Base-by-base conservation (phyloP, 2,888 invertebrate species). In the Iselma pallidipennis region DNA sequence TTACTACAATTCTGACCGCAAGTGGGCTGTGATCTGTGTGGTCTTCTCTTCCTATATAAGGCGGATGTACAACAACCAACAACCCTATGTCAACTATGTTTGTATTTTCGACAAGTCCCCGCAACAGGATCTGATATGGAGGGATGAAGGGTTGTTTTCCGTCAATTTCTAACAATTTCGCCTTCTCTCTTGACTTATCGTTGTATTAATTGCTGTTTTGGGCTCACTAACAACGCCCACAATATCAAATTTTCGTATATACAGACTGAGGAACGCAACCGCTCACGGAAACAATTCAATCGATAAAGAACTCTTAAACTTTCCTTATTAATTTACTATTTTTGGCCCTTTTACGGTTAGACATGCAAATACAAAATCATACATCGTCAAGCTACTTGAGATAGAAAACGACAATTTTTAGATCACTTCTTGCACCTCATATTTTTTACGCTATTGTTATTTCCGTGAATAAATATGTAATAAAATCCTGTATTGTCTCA, bases 21-120 rank as follows among this genome's bases (percentile, higher is more conserved):
- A 76, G 74, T 77, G 73, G 74, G 74, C 70, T 71, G 77, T 79
- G 78, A 79, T 80, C 78, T 76, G 45, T 76, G 77, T 72, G 78
- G 76, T 76, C 78, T 72, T 62, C 61, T 67, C 58, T 68, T 66
- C 68, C 68, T 67, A 71, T 72, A 52, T 25, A 57, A 50, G 74
- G 74, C 75, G 74, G 75, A 76, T 73, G 74, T 76, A 42, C 14
- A 19, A 42, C 42, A 45, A 45, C 45, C 21, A 45, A 70, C 67
- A 66, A 71, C 69, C 72, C 75, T 74, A 75, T 78, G 78, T 77
- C 78, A 78, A 78, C 78, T 74, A 67, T 75, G 78, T 78, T 78
- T 79, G 78, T 76, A 78, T 75, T 78, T 76, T 77, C 78, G 75
- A 76, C 76, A 78, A 77, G 77, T 77, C 73, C 76, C 72, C 73